phyloP scores from a whole-genome alignment of 2,113 vertebrate species.

The Aphyosemion australe region DNA sequence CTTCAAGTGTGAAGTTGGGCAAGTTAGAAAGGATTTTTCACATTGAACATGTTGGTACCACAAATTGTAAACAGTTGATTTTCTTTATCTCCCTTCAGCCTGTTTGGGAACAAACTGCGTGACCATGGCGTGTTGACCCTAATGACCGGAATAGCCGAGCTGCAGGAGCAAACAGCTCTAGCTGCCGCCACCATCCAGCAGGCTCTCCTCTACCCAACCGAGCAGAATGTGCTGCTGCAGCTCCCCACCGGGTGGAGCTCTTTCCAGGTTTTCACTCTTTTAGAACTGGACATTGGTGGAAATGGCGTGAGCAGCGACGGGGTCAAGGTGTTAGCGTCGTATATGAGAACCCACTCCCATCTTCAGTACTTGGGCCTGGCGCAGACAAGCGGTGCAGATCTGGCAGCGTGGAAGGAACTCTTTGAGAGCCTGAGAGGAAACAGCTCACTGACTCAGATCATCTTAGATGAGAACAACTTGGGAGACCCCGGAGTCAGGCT shows the following conservation, averaged over 20 bases:
- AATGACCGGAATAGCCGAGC: constrained; percentile 76
- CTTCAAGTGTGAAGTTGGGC: too few species aligned
- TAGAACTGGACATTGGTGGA: constrained; percentile 82
- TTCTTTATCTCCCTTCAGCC: constrained; percentile 56
- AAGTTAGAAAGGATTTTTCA: too few species aligned
- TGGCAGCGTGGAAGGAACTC: constrained; percentile 76
- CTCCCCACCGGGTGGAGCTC: constrained; percentile 46
- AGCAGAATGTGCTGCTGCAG: constrained; percentile 37
- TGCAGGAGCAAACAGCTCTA: constrained; percentile 66
- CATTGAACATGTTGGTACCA: too few species aligned
- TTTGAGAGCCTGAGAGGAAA: constrained; percentile 78
- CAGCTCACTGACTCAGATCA: constrained; percentile 67
- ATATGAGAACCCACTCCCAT: constrained; percentile 73
- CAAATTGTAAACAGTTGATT: too few species aligned
- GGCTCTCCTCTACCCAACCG: constrained; percentile 20
- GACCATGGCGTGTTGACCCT: constrained; percentile 75
- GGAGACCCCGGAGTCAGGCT: constrained; percentile 77
- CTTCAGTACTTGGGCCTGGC: constrained; percentile 81
- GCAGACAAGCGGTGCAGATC: constrained; percentile 63
- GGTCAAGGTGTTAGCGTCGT: constrained; percentile 73
- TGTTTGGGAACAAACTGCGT: constrained; percentile 83
- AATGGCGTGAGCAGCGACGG: constrained; percentile 75
- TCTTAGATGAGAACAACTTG: constrained; percentile 80
- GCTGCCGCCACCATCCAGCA: constrained; percentile 42
- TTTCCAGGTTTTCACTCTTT: constrained; percentile 59